Conservation (phyloP, 1,140 invertebrate species). For the Ceratitis capitata region DNA sequence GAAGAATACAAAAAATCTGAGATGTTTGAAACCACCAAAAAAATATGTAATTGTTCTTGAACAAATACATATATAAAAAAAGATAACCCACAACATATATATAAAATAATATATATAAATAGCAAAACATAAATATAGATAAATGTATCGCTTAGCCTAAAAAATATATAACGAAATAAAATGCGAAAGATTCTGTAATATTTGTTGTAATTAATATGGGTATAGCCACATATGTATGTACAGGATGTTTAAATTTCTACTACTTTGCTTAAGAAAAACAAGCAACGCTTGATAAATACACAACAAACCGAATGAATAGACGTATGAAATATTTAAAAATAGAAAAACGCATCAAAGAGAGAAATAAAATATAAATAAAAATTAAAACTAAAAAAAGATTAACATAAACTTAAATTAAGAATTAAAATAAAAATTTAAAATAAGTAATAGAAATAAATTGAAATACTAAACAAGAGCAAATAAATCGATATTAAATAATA, state of each 20-base stretch:
- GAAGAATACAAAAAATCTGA: neutral
- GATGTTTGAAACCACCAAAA: constrained; percentile 14
- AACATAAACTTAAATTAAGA: neutral
- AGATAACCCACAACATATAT: neutral
- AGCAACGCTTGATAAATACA: neutral
- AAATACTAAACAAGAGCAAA: too few species aligned
- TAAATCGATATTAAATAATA: neutral
- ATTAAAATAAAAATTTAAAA: neutral
- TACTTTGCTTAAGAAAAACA: neutral
- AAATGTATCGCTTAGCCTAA: neutral
- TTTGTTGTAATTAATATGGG: neutral
- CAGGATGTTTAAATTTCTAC: neutral
- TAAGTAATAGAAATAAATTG: too few species aligned
- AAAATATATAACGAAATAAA: neutral
- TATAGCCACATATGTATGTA: neutral
- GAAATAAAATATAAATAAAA: neutral
- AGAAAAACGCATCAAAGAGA: neutral
- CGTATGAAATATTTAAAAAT: neutral
- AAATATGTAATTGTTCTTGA: neutral
- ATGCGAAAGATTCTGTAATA: neutral
- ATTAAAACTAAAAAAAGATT: neutral
- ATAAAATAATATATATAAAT: neutral
- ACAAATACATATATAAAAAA: neutral
- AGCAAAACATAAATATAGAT: neutral
- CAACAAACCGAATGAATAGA: neutral